Evolutionary conservation across 2,113 vertebrate species (phyloP), one percentile per base, ranked within the genome.

Genomic region (Anhinga rufa): DNA sequence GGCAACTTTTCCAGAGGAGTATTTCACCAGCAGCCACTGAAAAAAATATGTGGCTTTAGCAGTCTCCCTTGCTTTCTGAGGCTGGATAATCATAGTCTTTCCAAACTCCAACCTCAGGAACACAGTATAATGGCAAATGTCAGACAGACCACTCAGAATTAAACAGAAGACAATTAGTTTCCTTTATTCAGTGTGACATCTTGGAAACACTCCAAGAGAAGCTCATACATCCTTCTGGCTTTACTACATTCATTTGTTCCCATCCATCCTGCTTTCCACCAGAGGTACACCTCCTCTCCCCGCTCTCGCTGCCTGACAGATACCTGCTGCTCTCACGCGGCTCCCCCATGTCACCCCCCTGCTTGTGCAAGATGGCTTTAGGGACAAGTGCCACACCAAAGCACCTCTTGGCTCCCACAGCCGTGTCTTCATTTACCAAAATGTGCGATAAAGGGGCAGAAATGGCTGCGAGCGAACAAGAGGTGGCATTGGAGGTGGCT

Each of bases 191-290:
- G 42, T 58, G 28, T 57, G 69, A 88, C 90, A 82, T 86, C 91
- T 86, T 96, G 95, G 86, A 92, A 92, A 74, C 17, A 65, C 36
- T 79, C 93, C 92, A 95, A 79, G 64, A 88, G 85, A 83, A 95
- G 65, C 54, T 92, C 87, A 65, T 25, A 72, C 60, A 86, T 90
- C 82, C 74, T 80, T 64, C 57, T 94, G 65, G 36, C 54, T 86
- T 70, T 62, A 69, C 76, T 79, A 48, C 32, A 68, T 69, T 49
- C 9, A 81, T 90, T 93, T 86, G 40, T 81, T 58, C 52, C 28
- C 80, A 84, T 66, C 17, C 36, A 61, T 18, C 22, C 64, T 72
- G 49, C 57, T 75, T 89, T 66, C 62, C 54, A 52, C 38, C 19
- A 77, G 52, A 86, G 18, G 55, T 0, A 3, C 6, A 3, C 7